Evolutionary conservation across 2,797 vertebrate genomes (phyloP).

Genomic region (Enteromius radiatus): DNA sequence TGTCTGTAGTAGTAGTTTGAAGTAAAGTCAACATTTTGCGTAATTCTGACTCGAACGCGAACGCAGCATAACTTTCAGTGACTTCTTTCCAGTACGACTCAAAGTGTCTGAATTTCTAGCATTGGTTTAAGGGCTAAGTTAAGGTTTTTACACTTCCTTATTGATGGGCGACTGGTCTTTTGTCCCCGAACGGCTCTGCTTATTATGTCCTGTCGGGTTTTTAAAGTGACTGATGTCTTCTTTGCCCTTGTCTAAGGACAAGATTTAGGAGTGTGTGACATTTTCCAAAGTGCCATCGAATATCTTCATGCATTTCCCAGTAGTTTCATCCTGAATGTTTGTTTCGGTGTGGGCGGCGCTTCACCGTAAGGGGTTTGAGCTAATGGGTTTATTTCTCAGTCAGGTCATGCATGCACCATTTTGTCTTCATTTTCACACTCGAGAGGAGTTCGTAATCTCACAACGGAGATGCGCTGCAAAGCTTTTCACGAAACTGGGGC

Average conservation of each 20-base stretch:
- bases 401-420: constrained; percentile 19
- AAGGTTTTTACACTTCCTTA: constrained; percentile 30
- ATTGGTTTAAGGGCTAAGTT: constrained; percentile 52
- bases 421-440: constrained; percentile 24
- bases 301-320: constrained; percentile 43
- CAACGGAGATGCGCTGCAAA: neutral
- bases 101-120: constrained; percentile 25
- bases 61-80: constrained; percentile 11
- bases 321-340: constrained; percentile 37
- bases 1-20: neutral
- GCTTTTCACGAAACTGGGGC: constrained; percentile 10
- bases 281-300: constrained; percentile 63
- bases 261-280: constrained; percentile 39
- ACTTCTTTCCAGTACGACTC: constrained; percentile 16
- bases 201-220: constrained; percentile 24
- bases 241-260: constrained; percentile 32
- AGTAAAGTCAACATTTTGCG: neutral
- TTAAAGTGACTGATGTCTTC: constrained; percentile 45
- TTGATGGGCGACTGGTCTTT: constrained; percentile 21
- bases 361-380: neutral
- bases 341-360: neutral
- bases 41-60: constrained; percentile 4
- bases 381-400: constrained; percentile 25
- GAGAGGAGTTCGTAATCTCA: constrained; percentile 17
- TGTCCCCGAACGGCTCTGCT: constrained; percentile 32